Conservation (phyloP, 2,797 vertebrate genomes). For the Scolopax bukidnonensis region DNA sequence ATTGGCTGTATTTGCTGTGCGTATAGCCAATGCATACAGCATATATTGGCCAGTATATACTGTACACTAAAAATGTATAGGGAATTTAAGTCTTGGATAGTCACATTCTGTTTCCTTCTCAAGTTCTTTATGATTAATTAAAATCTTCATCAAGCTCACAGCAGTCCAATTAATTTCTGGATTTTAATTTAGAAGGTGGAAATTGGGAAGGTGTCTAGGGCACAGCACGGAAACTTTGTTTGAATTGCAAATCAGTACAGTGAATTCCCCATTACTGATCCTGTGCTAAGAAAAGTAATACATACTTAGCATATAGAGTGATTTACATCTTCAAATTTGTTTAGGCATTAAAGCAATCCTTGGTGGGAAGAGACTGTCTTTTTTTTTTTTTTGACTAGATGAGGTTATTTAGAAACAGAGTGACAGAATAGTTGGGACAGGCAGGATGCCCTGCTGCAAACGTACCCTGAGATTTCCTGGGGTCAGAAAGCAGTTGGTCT, state of each 20-base stretch:
- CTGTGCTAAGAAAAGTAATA: not conserved
- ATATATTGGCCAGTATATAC: not conserved
- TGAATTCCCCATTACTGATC: not conserved
- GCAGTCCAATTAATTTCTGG: not conserved
- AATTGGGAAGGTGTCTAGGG: not conserved
- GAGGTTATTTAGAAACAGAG: not conserved
- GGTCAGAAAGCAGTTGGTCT: not conserved
- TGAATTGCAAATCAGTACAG: not conserved
- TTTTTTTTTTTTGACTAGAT: not conserved
- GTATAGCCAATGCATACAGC: not conserved
- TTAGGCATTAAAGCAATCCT: not conserved
- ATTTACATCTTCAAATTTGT: not conserved
- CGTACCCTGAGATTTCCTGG: fast-evolving
- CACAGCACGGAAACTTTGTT: not conserved
- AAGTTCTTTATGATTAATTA: not conserved
- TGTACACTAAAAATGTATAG: not conserved
- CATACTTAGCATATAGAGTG: not conserved
- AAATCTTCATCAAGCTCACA: not conserved
- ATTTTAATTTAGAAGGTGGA: not conserved
- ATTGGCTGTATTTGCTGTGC: not conserved
- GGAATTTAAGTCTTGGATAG: not conserved
- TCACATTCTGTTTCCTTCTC: not conserved
- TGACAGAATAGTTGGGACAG: not conserved
- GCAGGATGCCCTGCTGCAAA: not conserved
- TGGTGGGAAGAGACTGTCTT: not conserved